Percentiles rank a stretch among this genome's conserved stretches.
Conservation (phyloP, 2,888 invertebrate genomes). For the Ecliptopera silaceata region DNA sequence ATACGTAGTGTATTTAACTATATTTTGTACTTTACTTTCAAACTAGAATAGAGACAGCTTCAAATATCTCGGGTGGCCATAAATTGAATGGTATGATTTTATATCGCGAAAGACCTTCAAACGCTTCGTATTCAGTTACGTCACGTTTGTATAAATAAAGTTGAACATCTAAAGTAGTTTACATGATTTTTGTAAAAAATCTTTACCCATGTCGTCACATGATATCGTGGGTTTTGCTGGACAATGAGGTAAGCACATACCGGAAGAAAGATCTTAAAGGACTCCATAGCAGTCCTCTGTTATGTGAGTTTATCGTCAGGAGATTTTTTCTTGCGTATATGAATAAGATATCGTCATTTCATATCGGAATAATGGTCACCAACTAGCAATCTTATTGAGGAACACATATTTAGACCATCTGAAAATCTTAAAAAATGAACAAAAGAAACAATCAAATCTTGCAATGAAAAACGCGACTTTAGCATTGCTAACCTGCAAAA, state of each 20-base stretch:
- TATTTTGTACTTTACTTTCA: neutral
- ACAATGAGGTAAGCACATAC: neutral
- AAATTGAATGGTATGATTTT: conserved; percentile 24
- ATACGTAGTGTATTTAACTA: neutral
- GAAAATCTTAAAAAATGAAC: too few species aligned
- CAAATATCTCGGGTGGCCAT: conserved; percentile 22
- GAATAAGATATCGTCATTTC: too few species aligned
- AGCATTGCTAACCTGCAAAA: neutral
- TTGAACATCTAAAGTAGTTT: conserved; percentile 1
- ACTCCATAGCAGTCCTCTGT: too few species aligned
- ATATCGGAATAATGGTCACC: too few species aligned
- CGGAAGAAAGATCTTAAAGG: neutral
- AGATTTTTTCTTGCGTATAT: too few species aligned
- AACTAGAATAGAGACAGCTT: conserved; percentile 5
- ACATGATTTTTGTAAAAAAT: neutral
- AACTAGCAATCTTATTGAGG: too few species aligned
- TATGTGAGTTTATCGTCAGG: too few species aligned
- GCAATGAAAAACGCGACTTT: too few species aligned
- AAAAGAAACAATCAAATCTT: too few species aligned
- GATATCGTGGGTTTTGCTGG: neutral
- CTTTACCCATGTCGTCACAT: neutral
- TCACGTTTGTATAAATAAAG: conserved; percentile 10
- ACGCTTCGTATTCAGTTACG: conserved; percentile 21
- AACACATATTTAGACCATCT: too few species aligned
- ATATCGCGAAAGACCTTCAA: conserved; percentile 27